phyloP scores from a whole-genome alignment of 2,888 invertebrate genomes.

The Nemotelus pantherinus region DNA sequence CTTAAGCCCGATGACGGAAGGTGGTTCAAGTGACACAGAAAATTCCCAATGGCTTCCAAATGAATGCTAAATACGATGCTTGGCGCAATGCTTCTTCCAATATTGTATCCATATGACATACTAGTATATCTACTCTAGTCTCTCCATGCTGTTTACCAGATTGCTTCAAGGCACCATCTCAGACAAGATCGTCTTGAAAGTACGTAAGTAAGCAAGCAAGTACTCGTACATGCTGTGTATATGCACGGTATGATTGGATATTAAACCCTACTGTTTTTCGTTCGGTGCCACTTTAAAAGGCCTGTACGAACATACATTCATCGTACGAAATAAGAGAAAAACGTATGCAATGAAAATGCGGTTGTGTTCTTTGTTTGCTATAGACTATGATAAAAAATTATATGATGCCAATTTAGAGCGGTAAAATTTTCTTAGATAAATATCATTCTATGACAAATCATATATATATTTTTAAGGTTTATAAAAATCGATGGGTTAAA shows the following conservation, averaged over 20 bases:
- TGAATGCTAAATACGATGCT: conserved; percentile 52
- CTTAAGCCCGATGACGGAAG: conserved; percentile 30
- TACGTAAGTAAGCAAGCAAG: background rate
- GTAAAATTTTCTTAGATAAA: no score
- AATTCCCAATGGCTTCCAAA: conserved; percentile 54
- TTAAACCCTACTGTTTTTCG: conserved; percentile 23
- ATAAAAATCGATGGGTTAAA: no score
- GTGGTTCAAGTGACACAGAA: conserved; percentile 44
- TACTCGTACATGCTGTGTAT: background rate
- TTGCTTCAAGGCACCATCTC: conserved; percentile 21
- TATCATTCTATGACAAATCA: no score
- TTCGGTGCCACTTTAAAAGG: background rate
- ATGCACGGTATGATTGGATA: conserved; percentile 7
- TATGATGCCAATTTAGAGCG: no score
- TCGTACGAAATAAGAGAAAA: background rate
- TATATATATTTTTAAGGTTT: no score
- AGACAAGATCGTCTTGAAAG: conserved; percentile 42
- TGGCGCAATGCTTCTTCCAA: conserved; percentile 20
- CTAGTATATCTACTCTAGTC: background rate
- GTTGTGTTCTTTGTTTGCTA: no score
- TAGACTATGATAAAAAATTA: no score
- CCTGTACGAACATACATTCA: background rate
- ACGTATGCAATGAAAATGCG: no score
- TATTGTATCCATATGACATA: background rate
- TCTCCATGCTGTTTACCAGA: background rate